phyloP scores from a whole-genome alignment of 2,888 invertebrate genomes.

The Merodon equestris region DNA sequence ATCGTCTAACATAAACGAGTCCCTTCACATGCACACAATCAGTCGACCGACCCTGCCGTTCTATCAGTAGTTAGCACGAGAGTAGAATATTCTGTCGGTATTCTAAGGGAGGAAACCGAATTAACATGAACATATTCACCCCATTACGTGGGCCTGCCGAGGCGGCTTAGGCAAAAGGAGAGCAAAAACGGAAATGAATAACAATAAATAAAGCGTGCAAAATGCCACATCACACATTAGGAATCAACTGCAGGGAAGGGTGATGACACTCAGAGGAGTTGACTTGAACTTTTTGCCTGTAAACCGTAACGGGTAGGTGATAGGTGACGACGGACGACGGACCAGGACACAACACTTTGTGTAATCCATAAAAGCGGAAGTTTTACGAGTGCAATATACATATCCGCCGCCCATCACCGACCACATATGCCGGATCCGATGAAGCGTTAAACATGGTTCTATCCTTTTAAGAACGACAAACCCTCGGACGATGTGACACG shows the following conservation, averaged over 20 bases:
- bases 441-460: conserved; percentile 45
- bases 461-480: conserved; percentile 3
- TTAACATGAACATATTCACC: conserved; percentile 68
- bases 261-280: not conserved
- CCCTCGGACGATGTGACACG: not conserved
- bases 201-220: conserved; percentile 65
- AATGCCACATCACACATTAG: conserved; percentile 64
- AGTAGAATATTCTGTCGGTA: not conserved
- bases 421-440: conserved; percentile 56
- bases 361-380: conserved; percentile 64
- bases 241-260: conserved; percentile 18
- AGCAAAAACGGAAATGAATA: conserved; percentile 51
- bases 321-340: not conserved
- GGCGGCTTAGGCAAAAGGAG: conserved; percentile 8
- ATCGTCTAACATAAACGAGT: conserved; percentile 62
- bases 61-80: not conserved
- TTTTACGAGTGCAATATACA: conserved; percentile 67
- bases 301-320: not conserved
- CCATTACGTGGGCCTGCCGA: conserved; percentile 55
- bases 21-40: conserved; percentile 68
- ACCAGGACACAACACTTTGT: conserved; percentile 59
- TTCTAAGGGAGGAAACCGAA: conserved; percentile 20
- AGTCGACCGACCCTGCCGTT: conserved; percentile 19
- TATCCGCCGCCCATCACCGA: conserved; percentile 42
- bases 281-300: not conserved